Evolutionary conservation across 1,140 invertebrate genomes (phyloP), one percentile per base, ranked within the genome.

Genomic region (Drosophila malerkotliana): DNA sequence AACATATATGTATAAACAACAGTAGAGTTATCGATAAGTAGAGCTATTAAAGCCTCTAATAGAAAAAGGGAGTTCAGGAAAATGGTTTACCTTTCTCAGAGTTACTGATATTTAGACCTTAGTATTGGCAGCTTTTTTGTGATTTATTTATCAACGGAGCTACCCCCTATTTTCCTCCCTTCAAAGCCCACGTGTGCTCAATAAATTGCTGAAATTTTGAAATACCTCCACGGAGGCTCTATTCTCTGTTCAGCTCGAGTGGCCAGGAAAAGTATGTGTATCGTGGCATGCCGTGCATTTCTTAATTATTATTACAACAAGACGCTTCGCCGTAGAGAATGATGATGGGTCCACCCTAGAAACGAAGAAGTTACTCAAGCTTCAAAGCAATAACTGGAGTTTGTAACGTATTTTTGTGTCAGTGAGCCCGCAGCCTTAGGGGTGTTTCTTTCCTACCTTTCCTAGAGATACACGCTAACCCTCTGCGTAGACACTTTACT

Each of bases 381-480:
- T 79, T 72, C 66, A 69, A 68, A 44, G 32, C 63, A 48, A 57
- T 69, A 71, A 63, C 68, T 62, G 57, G 58, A 76, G 85, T 89
- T 88, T 88, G 79, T 88, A 88, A 88, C 83, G 83, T 88, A 88
- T 88, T 88, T 87, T 76, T 72, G 47, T 77, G 72, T 67, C 59
- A 73, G 74, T 73, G 76, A 64, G 77, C 82, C 74, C 77, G 77
- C 74, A 85, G 77, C 73, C 44, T 59, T 55, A 76, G 75, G 81
- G 81, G 81, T 85, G 81, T 37, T n/a, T 37, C 4, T 37, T 59
- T 55, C 77, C 73, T 47, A 6, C 57, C 14, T 12, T 15, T 51
- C 37, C 41, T 4, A 6, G 6, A 37, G 12, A 37, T 12, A 32
- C 34, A 37, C 34, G 34, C 34, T 37, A 37, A 3, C 32, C 32